Evolutionary conservation across 2,888 invertebrate genomes (phyloP).

Genomic region (Melinaea menophilus): DNA sequence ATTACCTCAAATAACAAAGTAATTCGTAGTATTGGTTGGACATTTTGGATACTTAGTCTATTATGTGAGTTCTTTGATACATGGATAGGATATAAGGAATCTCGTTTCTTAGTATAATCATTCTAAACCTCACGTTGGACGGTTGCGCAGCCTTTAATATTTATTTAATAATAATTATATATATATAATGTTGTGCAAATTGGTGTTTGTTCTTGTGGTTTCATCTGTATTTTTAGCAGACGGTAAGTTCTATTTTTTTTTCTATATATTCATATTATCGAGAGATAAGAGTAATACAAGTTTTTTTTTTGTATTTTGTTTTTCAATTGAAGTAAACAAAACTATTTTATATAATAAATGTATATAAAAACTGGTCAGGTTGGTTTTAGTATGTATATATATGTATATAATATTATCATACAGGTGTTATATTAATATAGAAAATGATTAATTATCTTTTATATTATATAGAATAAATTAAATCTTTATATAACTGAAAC

Average conservation of each 20-base stretch:
- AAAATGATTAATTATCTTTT: background rate
- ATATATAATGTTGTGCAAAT: conserved; percentile 18
- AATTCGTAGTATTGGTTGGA: conserved; percentile 15
- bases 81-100: conserved; percentile 31
- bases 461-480: no score
- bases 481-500: no score
- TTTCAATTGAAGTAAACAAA: no score
- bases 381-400: background rate
- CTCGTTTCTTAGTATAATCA: conserved; percentile 19
- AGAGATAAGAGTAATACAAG: no score
- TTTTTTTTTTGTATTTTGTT: no score
- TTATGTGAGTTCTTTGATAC: conserved; percentile 15
- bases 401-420: background rate
- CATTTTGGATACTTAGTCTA: conserved; percentile 20
- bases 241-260: conserved; percentile 24
- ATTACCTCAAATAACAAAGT: conserved; percentile 8
- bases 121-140: conserved; percentile 27
- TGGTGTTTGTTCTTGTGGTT: conserved; percentile 17
- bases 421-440: background rate
- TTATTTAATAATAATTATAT: conserved; percentile 10
- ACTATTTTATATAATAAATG: no score
- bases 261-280: no score
- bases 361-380: no score
- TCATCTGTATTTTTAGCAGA: conserved; percentile 17
- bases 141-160: conserved; percentile 21